A percentile compares a stretch with the other conserved stretches of the same genome.
Evolutionary conservation across 2,797 vertebrate genomes (phyloP).

Genomic region (Molothrus aeneus): DNA sequence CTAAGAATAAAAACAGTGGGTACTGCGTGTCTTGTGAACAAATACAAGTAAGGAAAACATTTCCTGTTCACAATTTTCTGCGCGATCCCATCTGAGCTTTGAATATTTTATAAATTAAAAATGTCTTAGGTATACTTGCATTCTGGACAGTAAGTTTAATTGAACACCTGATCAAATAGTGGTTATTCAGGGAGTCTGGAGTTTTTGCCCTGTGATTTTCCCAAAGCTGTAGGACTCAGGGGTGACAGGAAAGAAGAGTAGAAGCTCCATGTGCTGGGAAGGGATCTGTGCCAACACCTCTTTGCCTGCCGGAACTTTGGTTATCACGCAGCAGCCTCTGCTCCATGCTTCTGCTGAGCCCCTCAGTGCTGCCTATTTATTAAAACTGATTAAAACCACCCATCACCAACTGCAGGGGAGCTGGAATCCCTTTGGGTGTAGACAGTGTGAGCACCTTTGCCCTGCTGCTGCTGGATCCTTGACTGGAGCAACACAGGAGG

Average conservation of each 20-base stretch:
- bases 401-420: neutral
- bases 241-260: neutral
- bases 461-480: neutral
- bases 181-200: neutral
- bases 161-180: neutral
- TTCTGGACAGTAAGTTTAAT: neutral
- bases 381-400: neutral
- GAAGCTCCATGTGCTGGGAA: accelerated
- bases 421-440: neutral
- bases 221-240: neutral
- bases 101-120: neutral
- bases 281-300: neutral
- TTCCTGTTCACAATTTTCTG: neutral
- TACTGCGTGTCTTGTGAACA: neutral
- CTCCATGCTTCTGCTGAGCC: neutral
- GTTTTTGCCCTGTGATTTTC: neutral
- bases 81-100: neutral
- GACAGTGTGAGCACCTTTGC: neutral
- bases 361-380: neutral
- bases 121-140: neutral
- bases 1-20: slow-evolving; percentile 8
- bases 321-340: accelerated
- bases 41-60: neutral
- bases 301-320: neutral
- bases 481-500: accelerated